Percentiles rank a stretch among this genome's conserved stretches.
These are phyloP conservation scores for Campoplex capitator DNA, from an alignment of 2,888 invertebrate genomes.

Conservation along the genomic window DNA sequence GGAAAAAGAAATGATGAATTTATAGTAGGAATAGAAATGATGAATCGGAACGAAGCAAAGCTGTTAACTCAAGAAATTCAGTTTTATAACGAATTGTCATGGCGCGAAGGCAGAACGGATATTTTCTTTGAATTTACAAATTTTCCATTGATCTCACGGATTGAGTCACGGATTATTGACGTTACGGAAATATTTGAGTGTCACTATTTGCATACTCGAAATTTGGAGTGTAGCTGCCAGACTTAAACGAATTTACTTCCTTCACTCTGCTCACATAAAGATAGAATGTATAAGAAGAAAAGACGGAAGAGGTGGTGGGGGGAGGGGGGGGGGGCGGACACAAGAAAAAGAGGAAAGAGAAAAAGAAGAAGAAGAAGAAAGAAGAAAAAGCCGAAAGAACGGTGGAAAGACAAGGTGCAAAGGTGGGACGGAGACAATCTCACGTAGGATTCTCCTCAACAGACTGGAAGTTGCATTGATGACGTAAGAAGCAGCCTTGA, in stretches of 20 bases:
- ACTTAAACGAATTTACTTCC: slow-evolving; percentile 15
- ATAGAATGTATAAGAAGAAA: too few relatives aligned
- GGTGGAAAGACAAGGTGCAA: slow-evolving; percentile 41
- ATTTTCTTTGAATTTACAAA: neutral
- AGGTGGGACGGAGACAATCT: slow-evolving; percentile 66
- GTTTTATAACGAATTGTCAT: neutral
- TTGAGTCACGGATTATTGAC: slow-evolving; percentile 3
- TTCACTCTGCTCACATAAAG: slow-evolving; percentile 38
- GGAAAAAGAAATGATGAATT: neutral
- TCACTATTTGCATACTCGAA: slow-evolving; percentile 8
- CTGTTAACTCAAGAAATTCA: too few relatives aligned
- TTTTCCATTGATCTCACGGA: neutral
- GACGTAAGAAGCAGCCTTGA: slow-evolving; percentile 83
- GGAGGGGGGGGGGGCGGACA: slow-evolving; percentile 20
- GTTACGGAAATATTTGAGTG: slow-evolving; percentile 17
- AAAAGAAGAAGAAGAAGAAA: slow-evolving; percentile 72
- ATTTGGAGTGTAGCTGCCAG: slow-evolving; percentile 11
- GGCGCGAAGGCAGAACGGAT: neutral
- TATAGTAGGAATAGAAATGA: neutral
- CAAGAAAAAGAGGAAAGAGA: slow-evolving; percentile 39
- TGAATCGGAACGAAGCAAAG: too few relatives aligned
- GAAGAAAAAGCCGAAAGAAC: slow-evolving; percentile 2
- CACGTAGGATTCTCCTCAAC: slow-evolving; percentile 46
- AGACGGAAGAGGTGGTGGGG: neutral
- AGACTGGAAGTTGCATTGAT: slow-evolving; percentile 62